Percentiles rank a stretch among this genome's conserved stretches.
Evolutionary conservation across 2,797 vertebrate genomes (phyloP).

Genomic region (Leptoclinus maculatus): DNA sequence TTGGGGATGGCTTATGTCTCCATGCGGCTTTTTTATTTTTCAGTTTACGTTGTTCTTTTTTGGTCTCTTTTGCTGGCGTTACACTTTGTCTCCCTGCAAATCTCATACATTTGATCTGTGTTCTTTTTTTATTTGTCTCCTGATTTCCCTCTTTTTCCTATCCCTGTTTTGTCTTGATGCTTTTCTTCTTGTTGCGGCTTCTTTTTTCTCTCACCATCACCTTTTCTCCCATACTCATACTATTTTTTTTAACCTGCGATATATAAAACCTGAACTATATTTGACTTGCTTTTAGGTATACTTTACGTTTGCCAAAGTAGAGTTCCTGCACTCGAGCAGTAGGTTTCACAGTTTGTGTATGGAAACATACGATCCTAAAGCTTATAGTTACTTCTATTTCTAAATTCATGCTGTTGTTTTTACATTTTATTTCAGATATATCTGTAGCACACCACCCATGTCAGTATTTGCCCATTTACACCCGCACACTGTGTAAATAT

Average conservation of each 20-base stretch:
- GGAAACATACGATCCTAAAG: not conserved
- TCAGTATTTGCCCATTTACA: not conserved
- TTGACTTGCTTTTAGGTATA: not conserved
- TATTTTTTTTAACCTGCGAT: not conserved
- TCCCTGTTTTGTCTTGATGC: not conserved
- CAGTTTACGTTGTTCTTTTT: conserved; percentile 83
- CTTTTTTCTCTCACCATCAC: not conserved
- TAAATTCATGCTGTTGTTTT: not conserved
- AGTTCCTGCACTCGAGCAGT: not conserved
- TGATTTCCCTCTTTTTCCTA: conserved; percentile 10
- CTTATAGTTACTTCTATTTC: not conserved
- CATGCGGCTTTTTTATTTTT: conserved; percentile 80
- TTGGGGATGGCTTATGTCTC: conserved; percentile 89
- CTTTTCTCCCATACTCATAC: not conserved
- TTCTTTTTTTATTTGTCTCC: not conserved
- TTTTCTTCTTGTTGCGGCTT: not conserved
- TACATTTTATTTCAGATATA: not conserved
- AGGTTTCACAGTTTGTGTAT: not conserved
- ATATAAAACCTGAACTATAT: not conserved
- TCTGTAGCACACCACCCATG: not conserved
- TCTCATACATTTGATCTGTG: not conserved
- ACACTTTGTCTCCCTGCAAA: conserved; percentile 34
- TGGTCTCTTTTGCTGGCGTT: conserved; percentile 20
- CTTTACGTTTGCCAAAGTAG: not conserved
- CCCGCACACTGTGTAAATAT: not conserved